Evolutionary conservation across 2,888 invertebrate species (phyloP), one percentile per base, ranked within the genome.

Genomic region (Dysmachus trigonus): DNA sequence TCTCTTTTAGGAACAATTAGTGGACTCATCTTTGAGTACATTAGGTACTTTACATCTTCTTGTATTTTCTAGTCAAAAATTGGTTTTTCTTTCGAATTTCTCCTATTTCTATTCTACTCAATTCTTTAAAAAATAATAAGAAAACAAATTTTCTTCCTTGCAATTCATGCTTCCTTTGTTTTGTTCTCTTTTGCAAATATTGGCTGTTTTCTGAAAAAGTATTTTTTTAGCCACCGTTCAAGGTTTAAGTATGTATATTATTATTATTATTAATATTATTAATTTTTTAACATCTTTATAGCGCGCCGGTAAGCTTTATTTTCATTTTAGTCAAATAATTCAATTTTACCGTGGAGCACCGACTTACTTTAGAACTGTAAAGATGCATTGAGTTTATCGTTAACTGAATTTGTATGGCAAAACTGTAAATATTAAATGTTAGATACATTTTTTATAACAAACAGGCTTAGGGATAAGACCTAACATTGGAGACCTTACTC

Each of bases 351-450:
- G 22, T 35, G 33, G 38, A 76, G 13, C 35, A 35, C 76, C 35
- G 38, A 76, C 76, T 76, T 33, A 76, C 5, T 35, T 27, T 62
- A 62, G 62, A 62, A 2, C 22, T 62, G 62, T 62, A 62, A 62
- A 76, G 10, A 35, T 76, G 33, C 35, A 35, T 76, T 62, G 27
- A 27, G 62, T 76, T 76, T 18, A 22, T 41, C 38, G 38, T 76
- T 76, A 76, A 33, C 3, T 35, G 62, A 76, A 76, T 22, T 41
- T 41, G 41, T 62, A 62, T 31, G 41, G 47, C 47, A 77, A 77
- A 77, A 27, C 10, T 77, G 77, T 77, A 77, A 77, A 77, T 77
- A 77, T 76, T 77, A 47, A 77, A 77, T 77, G 47, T 47, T 77
- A 77, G 77, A 30, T 18, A 77, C 77, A 77, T 77, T 77, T 77